Base-by-base conservation (phyloP, 1,140 invertebrate species). In the Chelonus insularis region DNA sequence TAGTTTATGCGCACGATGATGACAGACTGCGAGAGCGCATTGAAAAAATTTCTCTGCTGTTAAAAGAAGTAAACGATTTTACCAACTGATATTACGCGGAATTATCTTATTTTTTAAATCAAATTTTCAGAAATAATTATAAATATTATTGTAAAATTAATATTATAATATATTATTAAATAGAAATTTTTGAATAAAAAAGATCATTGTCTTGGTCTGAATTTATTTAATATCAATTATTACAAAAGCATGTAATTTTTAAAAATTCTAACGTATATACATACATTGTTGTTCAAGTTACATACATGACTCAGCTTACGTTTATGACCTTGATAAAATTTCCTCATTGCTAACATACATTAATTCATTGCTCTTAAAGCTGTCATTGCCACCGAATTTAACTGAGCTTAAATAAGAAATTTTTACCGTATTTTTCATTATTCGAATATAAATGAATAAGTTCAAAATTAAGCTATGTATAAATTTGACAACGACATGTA, bases 401-500 rank as follows among this genome's bases (percentile, higher is more conserved):
- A 21, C 20, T 20, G 9, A 20, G 16, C 6, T 9, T 20, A 9
- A 18, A 18, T 2, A 18, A 45, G n/a, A 9, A 23, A 51, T 51
- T 25, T 16, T 51, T 16, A 45, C 25, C 7, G n/a, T 25, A n/a
- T 47, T 57, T 57, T 57, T 12, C 5, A 45, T 47, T 29, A 2
- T 4, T 45, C 9, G 2, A 6, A 32, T 29, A 18, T 32, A 16
- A 6, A 16, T 16, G 7, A 9, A 18, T 34, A 25, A 29, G 12
- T 29, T 18, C 16, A 34, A 14, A 48, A 32, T 34, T 36, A n/a
- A 20, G 66, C 29, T 39, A 76, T 76, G 73, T 62, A 68, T 43
- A 68, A 51, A 32, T 70, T 68, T 12, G 41, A 69, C 11, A 62
- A 74, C 54, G 45, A 74, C 12, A 23, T 68, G 4, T 65, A 45